Evolutionary conservation across 2,113 vertebrate genomes (phyloP), one percentile per base, ranked within the genome.

Genomic region (Montifringilla adamsi): DNA sequence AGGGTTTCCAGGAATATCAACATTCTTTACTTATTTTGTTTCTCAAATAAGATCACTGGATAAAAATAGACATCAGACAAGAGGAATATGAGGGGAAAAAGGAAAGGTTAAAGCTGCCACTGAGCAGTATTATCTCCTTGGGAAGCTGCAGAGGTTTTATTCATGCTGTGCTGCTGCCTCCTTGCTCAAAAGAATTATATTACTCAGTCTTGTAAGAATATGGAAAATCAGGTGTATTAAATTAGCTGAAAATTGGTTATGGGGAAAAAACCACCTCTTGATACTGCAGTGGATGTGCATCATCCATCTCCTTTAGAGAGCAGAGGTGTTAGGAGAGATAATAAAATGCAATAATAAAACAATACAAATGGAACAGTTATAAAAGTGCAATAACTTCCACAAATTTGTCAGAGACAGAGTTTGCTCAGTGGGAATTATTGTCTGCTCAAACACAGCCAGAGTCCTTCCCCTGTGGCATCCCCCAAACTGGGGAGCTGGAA

Each of bases 261-360:
- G 62, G 13, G 46, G 56, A 12, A 74, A 87, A 79, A 56, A 20
- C 2, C 7, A 62, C 28, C 11, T 60, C 53, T 78, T 83, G 67
- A 41, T 86, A 5, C 21, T n/a, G n/a, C 15, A 53, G 64, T 27
- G 47, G 67, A 50, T 95, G n/a, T 19, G 28, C 55, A 35, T 15
- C 73, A 95, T 84, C 55, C 74, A 63, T 87, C 73, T 84, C 58
- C 83, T 80, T 30, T 35, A 74, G 79, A 84, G 44, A 93, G 18
- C 56, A 69, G 83, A 87, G 69, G 46, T 16, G 31, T 84, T 72
- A 53, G 50, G 58, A 41, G 15, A 66, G 80, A 47, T 62, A 89
- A 92, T 83, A 92, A 96, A 95, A 93, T 31, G 55, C 59, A 88
- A 9, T 47, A 63, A 84, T 83, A 86, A 84, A 95, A 26, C 59